These are phyloP conservation scores for Neosilurus hyrtlii DNA, from an alignment of 2,797 vertebrate genomes.

Conservation along the genomic window DNA sequence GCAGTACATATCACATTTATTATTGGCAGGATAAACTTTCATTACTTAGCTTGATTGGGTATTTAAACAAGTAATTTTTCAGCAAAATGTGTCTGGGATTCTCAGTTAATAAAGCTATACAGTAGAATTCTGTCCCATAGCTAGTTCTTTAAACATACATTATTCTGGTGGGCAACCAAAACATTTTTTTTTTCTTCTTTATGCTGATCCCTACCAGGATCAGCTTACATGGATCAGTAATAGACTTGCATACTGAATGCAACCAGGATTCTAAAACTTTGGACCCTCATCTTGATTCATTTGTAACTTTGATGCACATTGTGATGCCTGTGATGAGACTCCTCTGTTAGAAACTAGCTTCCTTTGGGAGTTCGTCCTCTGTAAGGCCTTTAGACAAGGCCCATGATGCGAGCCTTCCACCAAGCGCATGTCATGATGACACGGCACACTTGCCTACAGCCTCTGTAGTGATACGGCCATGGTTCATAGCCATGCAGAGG, in stretches of 20 bases:
- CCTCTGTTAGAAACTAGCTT: not conserved
- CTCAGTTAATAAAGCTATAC: not conserved
- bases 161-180: not conserved
- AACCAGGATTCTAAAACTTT: not conserved
- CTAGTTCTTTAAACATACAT: not conserved
- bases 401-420: constrained; percentile 92
- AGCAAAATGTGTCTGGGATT: not conserved
- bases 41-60: not conserved
- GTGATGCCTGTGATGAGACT: constrained; percentile 1
- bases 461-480: constrained; percentile 88
- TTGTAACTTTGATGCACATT: not conserved
- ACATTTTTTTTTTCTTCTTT: no score
- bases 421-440: constrained; percentile 94
- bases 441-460: constrained; percentile 85
- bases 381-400: constrained; percentile 72
- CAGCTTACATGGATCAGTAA: not conserved
- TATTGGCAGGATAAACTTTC: not conserved
- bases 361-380: not conserved
- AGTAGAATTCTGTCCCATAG: not conserved
- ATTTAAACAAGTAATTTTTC: not conserved
- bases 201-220: not conserved
- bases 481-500: constrained; percentile 84
- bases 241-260: not conserved
- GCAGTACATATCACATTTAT: not conserved
- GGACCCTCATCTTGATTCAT: not conserved